Evolutionary conservation across 2,888 invertebrate genomes (phyloP).

Genomic region (Chrysotoxum bicinctum): DNA sequence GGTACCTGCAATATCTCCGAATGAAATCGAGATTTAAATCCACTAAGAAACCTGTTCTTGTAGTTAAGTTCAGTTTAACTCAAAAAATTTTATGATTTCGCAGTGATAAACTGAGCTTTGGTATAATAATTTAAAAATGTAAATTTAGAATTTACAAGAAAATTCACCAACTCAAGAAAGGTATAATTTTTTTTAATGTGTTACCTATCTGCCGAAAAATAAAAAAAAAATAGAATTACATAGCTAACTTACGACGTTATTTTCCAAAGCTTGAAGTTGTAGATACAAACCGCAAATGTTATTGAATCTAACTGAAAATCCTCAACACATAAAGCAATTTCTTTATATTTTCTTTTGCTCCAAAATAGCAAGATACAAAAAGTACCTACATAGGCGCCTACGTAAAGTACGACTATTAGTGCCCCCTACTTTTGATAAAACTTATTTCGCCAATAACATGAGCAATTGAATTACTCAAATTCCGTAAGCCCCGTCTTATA

Average conservation of each 20-base stretch:
- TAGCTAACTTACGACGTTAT: neutral
- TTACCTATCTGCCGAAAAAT: too few species aligned
- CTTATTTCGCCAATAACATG: constrained; percentile 2
- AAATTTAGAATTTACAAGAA: too few species aligned
- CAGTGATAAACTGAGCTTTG: too few species aligned
- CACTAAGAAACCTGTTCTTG: too few species aligned
- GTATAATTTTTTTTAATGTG: too few species aligned
- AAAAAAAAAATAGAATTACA: neutral
- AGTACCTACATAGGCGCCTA: neutral
- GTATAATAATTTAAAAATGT: too few species aligned
- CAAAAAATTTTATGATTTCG: too few species aligned
- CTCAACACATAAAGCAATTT: neutral
- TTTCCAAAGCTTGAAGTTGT: neutral
- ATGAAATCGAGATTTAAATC: too few species aligned
- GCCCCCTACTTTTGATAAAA: constrained; percentile 13
- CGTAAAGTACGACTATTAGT: too few species aligned
- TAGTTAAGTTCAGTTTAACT: too few species aligned
- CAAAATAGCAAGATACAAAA: neutral
- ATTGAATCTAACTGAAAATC: neutral
- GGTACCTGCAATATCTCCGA: too few species aligned
- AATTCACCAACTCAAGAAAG: too few species aligned
- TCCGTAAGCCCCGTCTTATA: neutral
- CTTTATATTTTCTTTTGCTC: neutral
- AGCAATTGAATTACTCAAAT: constrained; percentile 5
- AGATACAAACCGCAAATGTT: neutral